A percentile compares a stretch with the other conserved stretches of the same genome.
Evolutionary conservation across 2,113 vertebrate species (phyloP).

Genomic region (Caranx melampygus): DNA sequence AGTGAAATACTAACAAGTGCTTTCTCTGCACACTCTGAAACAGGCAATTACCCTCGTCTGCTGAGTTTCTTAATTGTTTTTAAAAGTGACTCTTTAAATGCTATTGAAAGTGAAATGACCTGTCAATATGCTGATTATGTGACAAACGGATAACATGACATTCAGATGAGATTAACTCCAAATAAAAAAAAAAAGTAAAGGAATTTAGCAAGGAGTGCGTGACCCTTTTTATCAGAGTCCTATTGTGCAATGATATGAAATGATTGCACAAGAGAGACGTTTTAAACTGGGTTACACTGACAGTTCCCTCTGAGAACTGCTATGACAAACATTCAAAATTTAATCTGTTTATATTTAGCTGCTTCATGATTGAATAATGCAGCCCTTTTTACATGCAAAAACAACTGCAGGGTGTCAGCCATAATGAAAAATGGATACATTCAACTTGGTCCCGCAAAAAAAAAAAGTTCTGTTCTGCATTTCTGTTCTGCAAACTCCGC

Average conservation of each 20-base stretch:
- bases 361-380: conserved; percentile 80
- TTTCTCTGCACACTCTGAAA: not conserved
- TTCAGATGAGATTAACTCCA: conserved; percentile 40
- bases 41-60: not conserved
- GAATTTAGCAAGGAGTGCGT: conserved; percentile 39
- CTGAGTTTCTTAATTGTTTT: not conserved
- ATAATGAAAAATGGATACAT: conserved; percentile 76
- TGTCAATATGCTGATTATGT: conserved; percentile 15
- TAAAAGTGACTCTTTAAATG: not conserved
- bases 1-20: not conserved
- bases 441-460: conserved; percentile 54
- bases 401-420: conserved; percentile 76
- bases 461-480: conserved; percentile 65
- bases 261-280: conserved; percentile 65
- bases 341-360: conserved; percentile 85
- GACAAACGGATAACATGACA: conserved; percentile 12
- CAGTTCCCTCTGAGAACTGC: conserved; percentile 74
- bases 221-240: conserved; percentile 51
- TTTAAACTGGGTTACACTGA: conserved; percentile 80
- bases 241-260: conserved; percentile 73
- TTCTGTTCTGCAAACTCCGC: conserved; percentile 61
- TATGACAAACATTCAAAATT: conserved; percentile 82
- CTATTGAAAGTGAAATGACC: not conserved
- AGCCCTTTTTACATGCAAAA: conserved; percentile 73
- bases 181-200: conserved; percentile 43